phyloP scores from a whole-genome alignment of 2,113 vertebrate genomes.

The Periophthalmodon schlosseri region DNA sequence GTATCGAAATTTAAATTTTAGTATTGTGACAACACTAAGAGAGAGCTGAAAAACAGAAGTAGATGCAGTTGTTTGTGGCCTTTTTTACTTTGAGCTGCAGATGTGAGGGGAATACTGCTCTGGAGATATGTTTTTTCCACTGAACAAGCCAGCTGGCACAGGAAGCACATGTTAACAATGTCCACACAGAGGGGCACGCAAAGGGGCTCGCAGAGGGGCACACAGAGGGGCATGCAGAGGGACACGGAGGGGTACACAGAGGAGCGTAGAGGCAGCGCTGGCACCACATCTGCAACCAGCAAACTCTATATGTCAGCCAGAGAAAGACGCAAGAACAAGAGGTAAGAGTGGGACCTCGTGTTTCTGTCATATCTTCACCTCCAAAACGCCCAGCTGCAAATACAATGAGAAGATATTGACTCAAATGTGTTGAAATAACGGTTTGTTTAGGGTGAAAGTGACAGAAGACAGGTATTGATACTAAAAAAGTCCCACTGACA shows the following conservation, averaged over 20 bases:
- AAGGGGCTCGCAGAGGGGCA: no score
- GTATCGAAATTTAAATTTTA: no score
- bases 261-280: slow-evolving; percentile 57
- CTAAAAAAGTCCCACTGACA: no score
- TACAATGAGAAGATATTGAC: slow-evolving; percentile 32
- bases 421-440: slow-evolving; percentile 41
- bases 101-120: slow-evolving; percentile 53
- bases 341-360: slow-evolving; percentile 35
- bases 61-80: slow-evolving; percentile 10
- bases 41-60: slow-evolving; percentile 10
- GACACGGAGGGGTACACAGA: no score
- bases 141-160: slow-evolving; percentile 64
- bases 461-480: no score
- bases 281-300: slow-evolving; percentile 59
- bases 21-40: no score
- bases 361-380: slow-evolving; percentile 21
- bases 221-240: no score
- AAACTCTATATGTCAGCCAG: slow-evolving; percentile 56
- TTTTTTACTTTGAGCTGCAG: slow-evolving; percentile 32
- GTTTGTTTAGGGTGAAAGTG: slow-evolving; percentile 26
- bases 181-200: slow-evolving; percentile 35
- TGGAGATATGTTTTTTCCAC: slow-evolving; percentile 59
- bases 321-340: neutral
- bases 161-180: slow-evolving; percentile 62
- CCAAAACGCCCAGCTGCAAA: slow-evolving; percentile 51